These are phyloP conservation scores for Pituophis catenifer DNA, from an alignment of 2,113 vertebrate species.

Conservation along the genomic window DNA sequence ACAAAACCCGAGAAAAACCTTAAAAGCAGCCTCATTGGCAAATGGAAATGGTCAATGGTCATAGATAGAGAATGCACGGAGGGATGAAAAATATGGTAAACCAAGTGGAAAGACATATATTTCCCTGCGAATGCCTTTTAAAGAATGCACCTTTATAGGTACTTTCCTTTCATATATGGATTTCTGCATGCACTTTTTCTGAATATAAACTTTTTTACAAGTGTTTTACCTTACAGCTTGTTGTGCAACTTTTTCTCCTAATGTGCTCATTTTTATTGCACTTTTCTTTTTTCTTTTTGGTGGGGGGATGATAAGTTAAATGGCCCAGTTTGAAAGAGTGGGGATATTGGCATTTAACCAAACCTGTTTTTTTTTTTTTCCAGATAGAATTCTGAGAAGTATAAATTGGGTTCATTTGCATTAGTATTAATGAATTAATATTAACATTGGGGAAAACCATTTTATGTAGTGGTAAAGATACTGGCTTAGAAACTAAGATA, in stretches of 20 bases:
- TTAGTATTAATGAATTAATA: not conserved
- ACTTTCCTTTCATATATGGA: not conserved
- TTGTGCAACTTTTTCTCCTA: not conserved
- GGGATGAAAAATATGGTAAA: not conserved
- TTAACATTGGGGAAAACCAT: not conserved
- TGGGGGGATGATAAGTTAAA: not conserved
- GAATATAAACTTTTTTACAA: not conserved
- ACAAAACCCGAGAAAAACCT: not conserved
- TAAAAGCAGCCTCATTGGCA: not conserved
- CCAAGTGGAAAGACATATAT: not conserved
- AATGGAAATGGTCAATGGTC: not conserved
- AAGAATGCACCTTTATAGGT: not conserved
- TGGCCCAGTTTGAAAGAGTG: not conserved
- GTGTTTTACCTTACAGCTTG: not conserved
- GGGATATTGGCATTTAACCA: not conserved
- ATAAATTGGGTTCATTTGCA: not conserved
- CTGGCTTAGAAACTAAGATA: not conserved
- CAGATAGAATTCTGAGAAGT: not conserved
- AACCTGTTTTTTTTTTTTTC: not conserved
- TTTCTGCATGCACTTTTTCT: not conserved
- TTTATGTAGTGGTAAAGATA: not conserved
- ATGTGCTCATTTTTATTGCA: not conserved
- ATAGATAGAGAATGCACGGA: not conserved
- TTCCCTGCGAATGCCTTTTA: not conserved
- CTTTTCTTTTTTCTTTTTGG: not conserved